Base-by-base conservation (phyloP, 2,113 vertebrate genomes). In the Hipposideros armiger region DNA sequence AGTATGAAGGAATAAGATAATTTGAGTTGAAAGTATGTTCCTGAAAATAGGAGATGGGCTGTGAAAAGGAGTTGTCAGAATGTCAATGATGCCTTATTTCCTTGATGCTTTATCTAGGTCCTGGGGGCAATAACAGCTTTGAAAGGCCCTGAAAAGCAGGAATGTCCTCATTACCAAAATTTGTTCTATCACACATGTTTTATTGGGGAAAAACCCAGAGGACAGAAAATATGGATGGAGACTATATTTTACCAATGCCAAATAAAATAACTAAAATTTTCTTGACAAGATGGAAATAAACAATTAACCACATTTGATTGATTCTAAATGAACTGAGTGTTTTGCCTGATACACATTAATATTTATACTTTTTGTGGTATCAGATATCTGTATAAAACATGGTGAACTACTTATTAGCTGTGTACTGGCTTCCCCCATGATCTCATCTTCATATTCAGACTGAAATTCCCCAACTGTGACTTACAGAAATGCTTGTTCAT, bases 401-500 rank as follows among this genome's bases (percentile, higher is more conserved):
- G 42, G 66, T 73, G 85, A 83, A 67, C 40, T 64, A 72, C 20
- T 74, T 90, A 58, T 87, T 70, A 66, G 47, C 54, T 94, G 26
- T 76, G 70, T 52, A 24, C 42, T 52, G 58, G 85, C 16, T 87
- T 77, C 85, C 47, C 40, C 30, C 81, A 56, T 85, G 90, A 95
- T 76, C 47, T 97, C 72, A 78, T 88, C 86, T 87, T 94, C 22
- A 52, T n/a, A 77, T 28, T 81, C 84, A 20, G 47, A 73, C 47
- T 85, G 52, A 86, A 97, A 94, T 90, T 92, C 69, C 60, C 58
- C 81, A 81, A 17, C 50, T 83, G 52, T 82, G 42, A 91, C 85
- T 96, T 96, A 90, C 40, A 95, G 81, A 95, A 97, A 92, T 72
- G 54, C 86, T 87, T 96, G 72, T 94, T 95, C 70, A 86, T 77